A percentile compares a stretch with the other conserved stretches of the same genome.
phyloP scores from a whole-genome alignment of 1,140 invertebrate genomes.

The Adoxophyes honmai region DNA sequence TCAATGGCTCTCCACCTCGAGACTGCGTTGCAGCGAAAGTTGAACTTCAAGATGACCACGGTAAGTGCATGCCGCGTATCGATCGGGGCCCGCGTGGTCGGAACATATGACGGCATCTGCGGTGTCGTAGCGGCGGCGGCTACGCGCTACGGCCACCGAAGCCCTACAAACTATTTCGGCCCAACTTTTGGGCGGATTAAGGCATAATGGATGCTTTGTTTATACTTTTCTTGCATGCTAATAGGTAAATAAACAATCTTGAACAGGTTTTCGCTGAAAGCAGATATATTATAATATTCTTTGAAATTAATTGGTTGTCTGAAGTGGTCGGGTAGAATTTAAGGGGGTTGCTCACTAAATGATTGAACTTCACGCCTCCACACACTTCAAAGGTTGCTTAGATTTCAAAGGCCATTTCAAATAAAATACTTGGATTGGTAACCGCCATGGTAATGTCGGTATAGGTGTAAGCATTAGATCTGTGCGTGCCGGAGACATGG shows the following conservation, averaged over 20 bases:
- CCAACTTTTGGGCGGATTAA: conserved; percentile 19
- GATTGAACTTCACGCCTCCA: conserved; percentile 9
- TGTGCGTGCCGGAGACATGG: no score
- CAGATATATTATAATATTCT: no score
- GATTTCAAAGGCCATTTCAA: neutral
- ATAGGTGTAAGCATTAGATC: no score
- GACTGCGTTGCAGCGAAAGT: conserved; percentile 70
- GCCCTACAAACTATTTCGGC: conserved; percentile 16
- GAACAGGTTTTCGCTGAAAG: neutral
- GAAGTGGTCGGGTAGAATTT: neutral
- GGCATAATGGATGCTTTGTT: conserved; percentile 23
- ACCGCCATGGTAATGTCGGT: no score
- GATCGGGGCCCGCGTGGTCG: conserved; percentile 62
- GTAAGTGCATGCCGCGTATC: conserved; percentile 71
- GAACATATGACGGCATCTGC: conserved; percentile 66
- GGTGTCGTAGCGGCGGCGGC: conserved; percentile 46
- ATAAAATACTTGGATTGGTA: no score
- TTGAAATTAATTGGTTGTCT: conserved; percentile 1
- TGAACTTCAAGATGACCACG: conserved; percentile 74
- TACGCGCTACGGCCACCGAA: conserved; percentile 28
- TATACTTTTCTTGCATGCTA: conserved; percentile 31
- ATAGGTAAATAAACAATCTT: conserved; percentile 64
- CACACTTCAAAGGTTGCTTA: conserved; percentile 1
- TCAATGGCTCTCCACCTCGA: conserved; percentile 71
- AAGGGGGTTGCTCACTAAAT: neutral